These are phyloP conservation scores for Anguilla pacifica DNA, from an alignment of 2,797 vertebrate species.

Conservation along the genomic window DNA sequence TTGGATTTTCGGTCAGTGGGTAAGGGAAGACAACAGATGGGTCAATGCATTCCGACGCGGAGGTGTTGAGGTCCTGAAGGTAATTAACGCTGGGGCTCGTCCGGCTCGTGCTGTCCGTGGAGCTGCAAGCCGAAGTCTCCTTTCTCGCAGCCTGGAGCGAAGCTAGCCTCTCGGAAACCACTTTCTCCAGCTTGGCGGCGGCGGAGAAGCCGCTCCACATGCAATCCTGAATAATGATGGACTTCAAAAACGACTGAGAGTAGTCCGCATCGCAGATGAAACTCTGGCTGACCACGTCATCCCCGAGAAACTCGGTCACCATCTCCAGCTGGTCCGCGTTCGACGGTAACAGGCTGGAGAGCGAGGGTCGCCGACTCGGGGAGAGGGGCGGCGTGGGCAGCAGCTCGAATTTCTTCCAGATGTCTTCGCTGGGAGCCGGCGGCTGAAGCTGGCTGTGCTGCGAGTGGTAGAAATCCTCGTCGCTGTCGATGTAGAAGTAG, in stretches of 20 bases:
- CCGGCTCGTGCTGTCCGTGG: constrained; percentile 41
- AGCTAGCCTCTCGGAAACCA: constrained; percentile 83
- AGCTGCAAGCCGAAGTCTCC: constrained; percentile 53
- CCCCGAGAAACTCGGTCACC: constrained; percentile 83
- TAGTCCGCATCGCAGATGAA: constrained; percentile 79
- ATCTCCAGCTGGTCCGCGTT: constrained; percentile 83
- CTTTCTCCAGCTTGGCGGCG: constrained; percentile 81
- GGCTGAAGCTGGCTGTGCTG: constrained; percentile 79
- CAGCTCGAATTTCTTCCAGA: constrained; percentile 94
- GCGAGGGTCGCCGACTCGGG: constrained; percentile 77
- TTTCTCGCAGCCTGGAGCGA: constrained; percentile 75
- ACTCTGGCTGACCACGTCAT: constrained; percentile 84
- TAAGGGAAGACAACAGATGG: constrained; percentile 85
- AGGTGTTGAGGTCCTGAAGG: constrained; percentile 75
- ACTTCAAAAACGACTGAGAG: constrained; percentile 80
- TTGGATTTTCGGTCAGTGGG: constrained; percentile 64
- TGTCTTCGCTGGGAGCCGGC: constrained; percentile 87
- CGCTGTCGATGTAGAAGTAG: constrained; percentile 82
- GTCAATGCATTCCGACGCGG: constrained; percentile 77
- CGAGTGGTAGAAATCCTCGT: constrained; percentile 87
- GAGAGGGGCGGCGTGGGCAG: constrained; percentile 85
- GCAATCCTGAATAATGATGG: constrained; percentile 91
- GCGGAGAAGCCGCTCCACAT: constrained; percentile 94
- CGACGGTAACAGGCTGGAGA: constrained; percentile 70
- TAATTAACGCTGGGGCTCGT: constrained; percentile 55